Evolutionary conservation across 2,888 invertebrate genomes (phyloP), one percentile per base, ranked within the genome.

Genomic region (Magallana nippona): DNA sequence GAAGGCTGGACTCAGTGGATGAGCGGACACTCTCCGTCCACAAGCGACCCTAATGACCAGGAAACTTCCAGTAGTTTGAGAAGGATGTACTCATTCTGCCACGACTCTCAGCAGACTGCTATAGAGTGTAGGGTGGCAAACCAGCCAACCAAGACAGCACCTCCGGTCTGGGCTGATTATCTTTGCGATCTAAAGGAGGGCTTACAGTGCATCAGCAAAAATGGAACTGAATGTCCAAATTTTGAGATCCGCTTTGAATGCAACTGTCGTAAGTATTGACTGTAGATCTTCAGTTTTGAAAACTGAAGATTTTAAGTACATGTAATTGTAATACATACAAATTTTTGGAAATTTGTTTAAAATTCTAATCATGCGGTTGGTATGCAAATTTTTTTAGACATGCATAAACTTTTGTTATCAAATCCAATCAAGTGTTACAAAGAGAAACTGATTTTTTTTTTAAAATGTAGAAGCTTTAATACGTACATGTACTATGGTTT

Each of bases 1-100:
- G 93, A 95, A 2, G 98, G 98, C 0, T 98, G 97, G 97, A 96
- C 96, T 0, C 94, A 95, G 17, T 98, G 98, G 98, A 95, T 97
- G 88, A 97, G 96, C 94, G 95, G 89, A 5, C 88, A 88, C 55
- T 86, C 88, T 1, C 92, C 93, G 2, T 89, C 92, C 55, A 86
- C 86, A n/a, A 87, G 87, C 83, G 92, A 91, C 82, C 88, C 87
- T 15, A 93, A 93, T 10, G 94, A 94, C 82, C 87, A 91, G 55
- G 94, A 94, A 84, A 90, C 90, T 1, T 84, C 92, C 55, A 81
- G 82, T 5, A 86, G 79, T 11, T 89, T 92, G 15, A 81, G 91
- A 55, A 84, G 80, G 55, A 85, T 86, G 17, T 91, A 92, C 82
- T 82, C 89, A 5, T 92, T 90, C 90, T 92, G 92, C 82, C 88